phyloP scores from a whole-genome alignment of 2,797 vertebrate genomes.

The Sebastes miniatus region DNA sequence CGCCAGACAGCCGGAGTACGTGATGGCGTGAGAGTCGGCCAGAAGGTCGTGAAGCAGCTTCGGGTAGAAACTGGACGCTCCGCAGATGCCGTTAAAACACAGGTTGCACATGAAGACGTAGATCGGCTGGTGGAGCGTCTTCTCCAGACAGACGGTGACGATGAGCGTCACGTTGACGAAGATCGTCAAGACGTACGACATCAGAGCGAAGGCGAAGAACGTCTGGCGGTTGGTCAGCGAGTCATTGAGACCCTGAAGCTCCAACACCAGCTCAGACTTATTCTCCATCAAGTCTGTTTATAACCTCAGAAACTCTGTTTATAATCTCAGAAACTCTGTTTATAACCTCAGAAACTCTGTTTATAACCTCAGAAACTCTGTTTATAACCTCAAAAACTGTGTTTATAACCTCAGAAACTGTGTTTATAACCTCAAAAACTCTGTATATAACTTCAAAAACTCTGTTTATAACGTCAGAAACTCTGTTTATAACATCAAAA shows the following conservation, averaged over 20 bases:
- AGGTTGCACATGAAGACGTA: conserved; percentile 73
- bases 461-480: too few relatives aligned
- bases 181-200: conserved; percentile 64
- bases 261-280: conserved; percentile 49
- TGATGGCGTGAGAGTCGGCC: conserved; percentile 44
- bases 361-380: too few relatives aligned
- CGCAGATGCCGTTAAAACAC: conserved; percentile 65
- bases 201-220: conserved; percentile 62
- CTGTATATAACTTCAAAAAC: fast-evolving
- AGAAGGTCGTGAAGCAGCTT: conserved; percentile 68
- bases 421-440: too few relatives aligned
- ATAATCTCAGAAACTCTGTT: too few relatives aligned
- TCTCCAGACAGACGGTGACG: conserved; percentile 48
- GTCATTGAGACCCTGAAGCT: conserved; percentile 68
- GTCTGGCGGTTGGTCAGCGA: conserved; percentile 41
- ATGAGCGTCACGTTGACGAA: conserved; percentile 67
- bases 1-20: conserved; percentile 58
- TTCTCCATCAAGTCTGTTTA: conserved; percentile 48
- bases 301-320: too few relatives aligned
- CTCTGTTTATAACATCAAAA: too few relatives aligned
- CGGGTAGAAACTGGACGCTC: conserved; percentile 67
- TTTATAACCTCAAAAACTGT: too few relatives aligned
- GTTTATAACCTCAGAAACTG: too few relatives aligned
- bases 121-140: conserved; percentile 68
- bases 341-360: too few relatives aligned